A percentile compares a stretch with the other conserved stretches of the same genome.
These are phyloP conservation scores for Puntigrus tetrazona DNA, from an alignment of 2,113 vertebrate genomes.

Conservation along the genomic window DNA sequence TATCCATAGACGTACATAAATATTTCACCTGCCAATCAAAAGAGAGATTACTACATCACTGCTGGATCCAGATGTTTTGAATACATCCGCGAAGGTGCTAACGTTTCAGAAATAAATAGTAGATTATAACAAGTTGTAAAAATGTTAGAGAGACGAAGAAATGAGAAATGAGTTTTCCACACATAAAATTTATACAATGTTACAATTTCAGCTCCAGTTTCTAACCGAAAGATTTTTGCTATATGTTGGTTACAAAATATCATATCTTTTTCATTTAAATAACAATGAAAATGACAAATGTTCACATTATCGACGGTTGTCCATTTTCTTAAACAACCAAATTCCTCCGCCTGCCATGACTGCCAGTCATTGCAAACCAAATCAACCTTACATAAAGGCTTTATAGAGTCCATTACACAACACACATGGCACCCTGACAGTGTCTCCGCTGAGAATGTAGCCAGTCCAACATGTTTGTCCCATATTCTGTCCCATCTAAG, in stretches of 20 bases:
- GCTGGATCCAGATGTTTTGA: background rate
- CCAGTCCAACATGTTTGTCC: conserved; percentile 2
- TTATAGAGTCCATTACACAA: conserved; percentile 41
- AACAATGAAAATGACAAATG: background rate
- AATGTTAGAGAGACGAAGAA: background rate
- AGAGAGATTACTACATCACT: background rate
- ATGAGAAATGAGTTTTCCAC: background rate
- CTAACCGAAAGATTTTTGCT: background rate
- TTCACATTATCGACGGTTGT: background rate
- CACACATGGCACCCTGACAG: conserved; percentile 38
- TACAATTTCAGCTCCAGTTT: background rate
- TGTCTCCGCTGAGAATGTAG: background rate
- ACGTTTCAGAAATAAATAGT: background rate
- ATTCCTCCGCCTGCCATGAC: background rate
- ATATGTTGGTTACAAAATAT: conserved; percentile 6
- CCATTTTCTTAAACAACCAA: background rate
- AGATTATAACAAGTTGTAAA: background rate
- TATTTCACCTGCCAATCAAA: background rate
- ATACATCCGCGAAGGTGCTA: background rate
- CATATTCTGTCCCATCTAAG: conserved; percentile 15
- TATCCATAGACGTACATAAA: background rate
- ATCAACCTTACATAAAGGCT: conserved; percentile 28
- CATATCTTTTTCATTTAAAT: too few species aligned
- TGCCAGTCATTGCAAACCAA: conserved; percentile 21
- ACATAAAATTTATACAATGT: background rate